A percentile compares a stretch with the other conserved stretches of the same genome.
phyloP scores from a whole-genome alignment of 2,888 invertebrate species.

The Apamea monoglypha region DNA sequence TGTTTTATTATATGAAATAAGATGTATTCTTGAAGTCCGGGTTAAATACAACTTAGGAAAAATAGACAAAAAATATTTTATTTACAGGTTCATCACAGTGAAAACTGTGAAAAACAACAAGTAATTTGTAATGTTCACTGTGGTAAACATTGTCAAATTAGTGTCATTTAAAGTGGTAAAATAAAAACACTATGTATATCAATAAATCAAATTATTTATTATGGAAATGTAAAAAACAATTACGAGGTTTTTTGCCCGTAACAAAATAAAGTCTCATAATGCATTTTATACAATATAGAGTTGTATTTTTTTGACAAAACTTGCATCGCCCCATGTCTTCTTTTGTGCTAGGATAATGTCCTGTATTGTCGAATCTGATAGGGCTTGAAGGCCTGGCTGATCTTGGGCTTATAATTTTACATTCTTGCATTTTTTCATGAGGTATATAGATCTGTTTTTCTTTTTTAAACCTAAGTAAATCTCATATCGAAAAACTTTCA shows the following conservation, averaged over 20 bases:
- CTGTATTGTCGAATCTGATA: not conserved
- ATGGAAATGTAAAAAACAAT: constrained; percentile 17
- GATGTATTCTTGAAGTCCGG: not conserved
- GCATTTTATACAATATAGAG: constrained; percentile 2
- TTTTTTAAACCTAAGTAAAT: not conserved
- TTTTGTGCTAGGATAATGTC: constrained; percentile 6
- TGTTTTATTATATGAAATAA: not conserved
- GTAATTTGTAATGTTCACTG: constrained; percentile 3
- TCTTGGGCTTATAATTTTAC: not conserved
- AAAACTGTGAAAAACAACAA: not conserved
- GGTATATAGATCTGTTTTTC: too few relatives aligned
- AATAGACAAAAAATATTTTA: not conserved
- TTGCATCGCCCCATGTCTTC: constrained; percentile 5
- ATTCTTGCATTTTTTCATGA: not conserved
- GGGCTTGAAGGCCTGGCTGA: not conserved
- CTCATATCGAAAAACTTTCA: not conserved
- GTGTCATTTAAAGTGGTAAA: not conserved
- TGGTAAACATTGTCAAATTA: constrained; percentile 5
- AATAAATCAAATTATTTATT: constrained; percentile 8
- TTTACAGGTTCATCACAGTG: not conserved
- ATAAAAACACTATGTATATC: not conserved
- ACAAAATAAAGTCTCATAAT: constrained; percentile 6
- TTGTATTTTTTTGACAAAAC: constrained; percentile 10
- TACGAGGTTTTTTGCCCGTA: not conserved
- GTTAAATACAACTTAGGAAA: not conserved